These are phyloP conservation scores for Ostrea edulis DNA, from an alignment of 1,140 invertebrate species.

Conservation along the genomic window DNA sequence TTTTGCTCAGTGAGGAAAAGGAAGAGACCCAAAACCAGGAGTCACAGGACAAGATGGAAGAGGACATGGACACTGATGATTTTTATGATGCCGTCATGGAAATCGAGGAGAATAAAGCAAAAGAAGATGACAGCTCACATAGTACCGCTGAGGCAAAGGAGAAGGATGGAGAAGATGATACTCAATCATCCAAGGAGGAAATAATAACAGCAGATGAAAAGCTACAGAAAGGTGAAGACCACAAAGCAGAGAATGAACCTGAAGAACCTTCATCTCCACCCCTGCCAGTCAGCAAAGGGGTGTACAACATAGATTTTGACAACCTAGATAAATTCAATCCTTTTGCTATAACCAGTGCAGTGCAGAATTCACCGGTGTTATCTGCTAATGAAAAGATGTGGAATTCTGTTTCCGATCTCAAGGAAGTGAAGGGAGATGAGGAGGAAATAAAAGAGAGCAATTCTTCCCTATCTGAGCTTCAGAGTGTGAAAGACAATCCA, in stretches of 20 bases:
- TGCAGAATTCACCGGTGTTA: conserved; percentile 51
- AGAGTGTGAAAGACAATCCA: conserved; percentile 42
- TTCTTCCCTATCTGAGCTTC: conserved; percentile 27
- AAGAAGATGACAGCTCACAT: background rate
- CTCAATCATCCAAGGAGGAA: background rate
- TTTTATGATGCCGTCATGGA: background rate
- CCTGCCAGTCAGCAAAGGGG: conserved; percentile 29
- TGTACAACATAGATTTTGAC: conserved; percentile 52
- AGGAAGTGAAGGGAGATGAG: background rate
- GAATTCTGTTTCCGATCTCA: background rate
- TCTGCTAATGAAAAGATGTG: background rate
- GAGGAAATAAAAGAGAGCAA: conserved; percentile 9
- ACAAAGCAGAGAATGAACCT: background rate
- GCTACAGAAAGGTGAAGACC: background rate
- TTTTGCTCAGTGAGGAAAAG: conserved; percentile 8
- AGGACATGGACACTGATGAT: conserved; percentile 36
- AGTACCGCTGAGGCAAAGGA: background rate
- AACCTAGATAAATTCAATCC: conserved; percentile 56
- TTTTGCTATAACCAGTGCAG: conserved; percentile 43
- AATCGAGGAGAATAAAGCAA: background rate
- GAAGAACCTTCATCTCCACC: conserved; percentile 14
- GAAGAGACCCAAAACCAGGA: background rate
- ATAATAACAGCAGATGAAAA: background rate
- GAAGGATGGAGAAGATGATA: background rate
- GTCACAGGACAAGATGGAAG: background rate